Evolutionary conservation across 2,888 invertebrate species (phyloP).

Genomic region (Zhuqinia jingwanae): DNA sequence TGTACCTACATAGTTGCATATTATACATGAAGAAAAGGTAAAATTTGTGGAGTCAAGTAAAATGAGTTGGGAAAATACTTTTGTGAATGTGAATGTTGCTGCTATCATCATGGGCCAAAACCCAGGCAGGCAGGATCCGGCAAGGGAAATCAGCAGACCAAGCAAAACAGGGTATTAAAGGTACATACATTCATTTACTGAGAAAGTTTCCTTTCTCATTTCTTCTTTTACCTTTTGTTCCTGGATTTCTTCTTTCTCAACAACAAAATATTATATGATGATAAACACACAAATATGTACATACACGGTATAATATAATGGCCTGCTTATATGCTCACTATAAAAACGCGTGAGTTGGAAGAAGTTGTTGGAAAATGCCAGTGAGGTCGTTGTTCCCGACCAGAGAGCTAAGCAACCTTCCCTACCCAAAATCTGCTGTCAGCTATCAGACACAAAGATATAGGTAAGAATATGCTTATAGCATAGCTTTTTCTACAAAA

Average conservation of each 20-base stretch:
- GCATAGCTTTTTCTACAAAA: background rate
- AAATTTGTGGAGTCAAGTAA: background rate
- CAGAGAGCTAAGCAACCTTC: constrained; percentile 36
- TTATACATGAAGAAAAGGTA: background rate
- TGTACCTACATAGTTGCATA: background rate
- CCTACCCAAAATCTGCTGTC: constrained; percentile 50
- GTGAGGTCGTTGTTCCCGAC: constrained; percentile 66
- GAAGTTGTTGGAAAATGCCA: constrained; percentile 55
- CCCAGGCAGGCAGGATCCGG: constrained; percentile 44
- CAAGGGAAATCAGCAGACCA: constrained; percentile 63
- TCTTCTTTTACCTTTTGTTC: background rate
- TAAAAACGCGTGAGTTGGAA: constrained; percentile 18
- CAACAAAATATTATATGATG: background rate
- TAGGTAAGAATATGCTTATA: background rate
- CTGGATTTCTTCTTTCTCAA: constrained; percentile 5
- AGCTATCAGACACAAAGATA: constrained; percentile 15
- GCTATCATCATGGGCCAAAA: constrained; percentile 31
- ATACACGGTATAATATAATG: no score
- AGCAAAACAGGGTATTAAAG: constrained; percentile 53
- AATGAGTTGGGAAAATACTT: constrained; percentile 3
- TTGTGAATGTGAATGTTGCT: constrained; percentile 2
- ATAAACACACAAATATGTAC: background rate
- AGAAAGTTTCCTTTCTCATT: constrained; percentile 45
- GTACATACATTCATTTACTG: constrained; percentile 6
- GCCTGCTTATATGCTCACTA: background rate